Percentiles rank a stretch among this genome's conserved stretches.
Evolutionary conservation across 2,888 invertebrate species (phyloP).

Genomic region (Phanerotoma sp.): DNA sequence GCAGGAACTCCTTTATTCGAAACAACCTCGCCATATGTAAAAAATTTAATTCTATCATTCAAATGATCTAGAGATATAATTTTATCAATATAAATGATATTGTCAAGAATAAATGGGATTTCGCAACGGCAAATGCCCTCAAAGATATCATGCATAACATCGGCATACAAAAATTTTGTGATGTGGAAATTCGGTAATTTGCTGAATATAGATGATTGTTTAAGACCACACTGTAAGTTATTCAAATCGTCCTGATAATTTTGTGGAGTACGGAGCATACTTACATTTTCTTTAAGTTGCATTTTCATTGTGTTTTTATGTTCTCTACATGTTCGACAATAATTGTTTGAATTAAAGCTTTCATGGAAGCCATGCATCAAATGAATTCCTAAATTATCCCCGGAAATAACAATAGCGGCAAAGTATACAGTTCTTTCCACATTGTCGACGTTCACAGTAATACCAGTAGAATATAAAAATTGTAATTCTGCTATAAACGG

Average conservation of each 20-base stretch:
- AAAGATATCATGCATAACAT: constrained; percentile 23
- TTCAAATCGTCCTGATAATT: constrained; percentile 12
- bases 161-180: constrained; percentile 10
- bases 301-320: constrained; percentile 8
- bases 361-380: constrained; percentile 23
- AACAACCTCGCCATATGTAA: background rate
- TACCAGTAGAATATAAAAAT: constrained; percentile 24
- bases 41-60: constrained; percentile 15
- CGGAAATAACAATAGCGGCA: constrained; percentile 21
- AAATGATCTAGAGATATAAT: constrained; percentile 11
- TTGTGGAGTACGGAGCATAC: constrained; percentile 9
- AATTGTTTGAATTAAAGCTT: constrained; percentile 27
- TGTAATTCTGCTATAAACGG: constrained; percentile 24
- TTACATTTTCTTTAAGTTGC: constrained; percentile 14
- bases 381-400: constrained; percentile 31
- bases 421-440: constrained; percentile 23
- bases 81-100: constrained; percentile 2
- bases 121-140: constrained; percentile 22
- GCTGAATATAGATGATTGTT: constrained; percentile 15
- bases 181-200: constrained; percentile 19
- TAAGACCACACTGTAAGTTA: constrained; percentile 2
- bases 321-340: constrained; percentile 23
- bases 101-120: constrained; percentile 4
- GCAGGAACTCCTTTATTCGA: too few relatives aligned
- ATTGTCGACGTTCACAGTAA: constrained; percentile 14